These are phyloP conservation scores for Akabosia matsudoensis DNA, from an alignment of 1,140 invertebrate species.

Conservation along the genomic window DNA sequence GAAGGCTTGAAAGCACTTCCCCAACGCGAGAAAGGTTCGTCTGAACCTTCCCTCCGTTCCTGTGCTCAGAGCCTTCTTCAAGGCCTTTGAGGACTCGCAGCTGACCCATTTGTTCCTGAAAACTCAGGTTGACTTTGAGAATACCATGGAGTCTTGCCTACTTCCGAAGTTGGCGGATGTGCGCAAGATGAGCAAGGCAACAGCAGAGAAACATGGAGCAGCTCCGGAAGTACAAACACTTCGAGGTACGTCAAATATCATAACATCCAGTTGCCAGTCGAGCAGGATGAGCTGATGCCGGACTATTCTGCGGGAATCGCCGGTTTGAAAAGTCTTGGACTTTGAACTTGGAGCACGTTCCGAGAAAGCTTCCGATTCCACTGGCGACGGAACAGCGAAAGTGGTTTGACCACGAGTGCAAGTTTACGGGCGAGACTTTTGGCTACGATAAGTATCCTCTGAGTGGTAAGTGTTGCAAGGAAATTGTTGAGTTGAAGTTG, in stretches of 20 bases:
- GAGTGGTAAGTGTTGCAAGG: conserved; percentile 17
- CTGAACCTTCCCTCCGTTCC: conserved; percentile 33
- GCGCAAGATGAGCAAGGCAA: not conserved
- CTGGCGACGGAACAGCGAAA: conserved; percentile 15
- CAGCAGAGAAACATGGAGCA: not conserved
- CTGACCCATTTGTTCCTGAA: conserved; percentile 36
- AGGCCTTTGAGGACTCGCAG: conserved; percentile 19
- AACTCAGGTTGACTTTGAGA: conserved; percentile 41
- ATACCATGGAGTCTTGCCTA: conserved; percentile 34
- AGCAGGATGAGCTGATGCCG: conserved; percentile 12
- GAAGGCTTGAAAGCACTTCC: conserved; percentile 21
- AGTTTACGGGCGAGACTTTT: conserved; percentile 23
- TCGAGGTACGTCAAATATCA: conserved; percentile 37
- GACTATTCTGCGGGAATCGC: conserved; percentile 23
- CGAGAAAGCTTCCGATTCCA: conserved; percentile 33
- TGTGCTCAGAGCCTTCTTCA: conserved; percentile 34
- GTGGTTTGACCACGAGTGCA: conserved; percentile 29
- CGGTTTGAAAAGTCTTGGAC: conserved; percentile 33
- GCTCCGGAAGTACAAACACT: conserved; percentile 31
- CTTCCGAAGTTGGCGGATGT: conserved; percentile 1
- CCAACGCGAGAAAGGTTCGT: conserved; percentile 15
- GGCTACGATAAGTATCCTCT: conserved; percentile 34
- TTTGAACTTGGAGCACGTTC: conserved; percentile 41
- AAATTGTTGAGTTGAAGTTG: conserved; percentile 7
- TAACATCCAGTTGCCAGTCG: conserved; percentile 38